Evolutionary conservation across 1,140 invertebrate genomes (phyloP), one percentile per base, ranked within the genome.

Genomic region (Calosoma granatense): DNA sequence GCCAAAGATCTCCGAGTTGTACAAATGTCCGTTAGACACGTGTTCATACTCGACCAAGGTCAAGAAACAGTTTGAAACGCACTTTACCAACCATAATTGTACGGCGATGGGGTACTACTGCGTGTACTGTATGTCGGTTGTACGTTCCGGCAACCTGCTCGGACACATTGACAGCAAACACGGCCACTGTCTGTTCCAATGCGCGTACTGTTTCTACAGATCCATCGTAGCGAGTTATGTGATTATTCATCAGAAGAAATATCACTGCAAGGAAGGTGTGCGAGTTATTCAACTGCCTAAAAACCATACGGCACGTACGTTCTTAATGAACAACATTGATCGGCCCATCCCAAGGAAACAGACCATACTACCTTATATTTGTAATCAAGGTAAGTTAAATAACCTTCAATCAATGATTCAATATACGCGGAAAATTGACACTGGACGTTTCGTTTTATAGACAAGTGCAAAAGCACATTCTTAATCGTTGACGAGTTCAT

Each of bases 161-260:
- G 53, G 63, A 19, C 69, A 71, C 41, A 61, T 67, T 15, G 63
- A 69, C 20, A 60, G 66, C 11, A 72, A 75, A 51, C 81, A 83
- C 61, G 69, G 69, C 0, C 71, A 73, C 30, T 78, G 79, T 60
- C 66, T 71, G 20, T 82, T 68, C 59, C 75, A 80, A 36, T 84
- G 82, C 56, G 69, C 64, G 21, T 77, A 80, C 52, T 84, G 82
- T 57, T 78, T 83, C 39, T 83, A 81, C 62, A 65, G 82, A 54
- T 75, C 76, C 11, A 61, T 70, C 21, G 64, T 69, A 2, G 65
- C 70, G n/a, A 71, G 72, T 2, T 81, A 81, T 60, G 74, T 82
- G 0, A 70, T 72, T 36, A 65, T 77, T 11, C 80, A 82, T 72
- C 72, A 78, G 64, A 73, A 66, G 14, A 17, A 56, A 2, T 47